Percentiles rank a stretch among this genome's conserved stretches.
phyloP scores from a whole-genome alignment of 2,888 invertebrate genomes.

The Ernsta delagoae region DNA sequence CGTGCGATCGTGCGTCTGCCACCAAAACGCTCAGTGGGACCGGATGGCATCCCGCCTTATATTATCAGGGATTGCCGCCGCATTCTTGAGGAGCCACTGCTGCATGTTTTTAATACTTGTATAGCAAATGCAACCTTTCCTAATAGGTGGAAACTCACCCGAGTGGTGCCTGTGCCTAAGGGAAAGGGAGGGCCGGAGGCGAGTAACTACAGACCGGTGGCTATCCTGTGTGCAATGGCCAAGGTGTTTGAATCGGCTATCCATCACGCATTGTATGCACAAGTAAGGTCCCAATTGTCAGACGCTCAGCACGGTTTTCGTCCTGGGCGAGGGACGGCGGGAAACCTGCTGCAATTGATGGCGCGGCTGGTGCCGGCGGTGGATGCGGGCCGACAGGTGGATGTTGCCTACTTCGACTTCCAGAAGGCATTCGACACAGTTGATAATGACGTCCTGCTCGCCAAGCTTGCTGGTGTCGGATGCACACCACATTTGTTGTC shows the following conservation, averaged over 20 bases:
- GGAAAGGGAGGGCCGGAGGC: background rate
- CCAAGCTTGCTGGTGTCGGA: too few relatives aligned
- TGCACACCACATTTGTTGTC: background rate
- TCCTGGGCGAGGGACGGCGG: background rate
- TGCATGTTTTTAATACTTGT: background rate
- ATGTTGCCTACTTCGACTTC: too few relatives aligned
- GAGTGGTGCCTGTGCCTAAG: background rate
- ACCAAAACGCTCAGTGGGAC: background rate
- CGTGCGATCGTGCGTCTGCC: background rate
- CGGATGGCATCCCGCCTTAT: background rate
- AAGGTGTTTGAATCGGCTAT: background rate
- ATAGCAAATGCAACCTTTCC: background rate
- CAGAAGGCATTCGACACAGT: too few relatives aligned
- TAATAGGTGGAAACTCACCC: background rate
- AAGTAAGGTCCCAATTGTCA: background rate
- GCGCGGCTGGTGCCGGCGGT: background rate
- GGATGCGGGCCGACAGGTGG: background rate
- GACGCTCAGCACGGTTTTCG: background rate
- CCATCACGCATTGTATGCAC: slow-evolving; percentile 4
- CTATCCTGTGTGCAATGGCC: background rate
- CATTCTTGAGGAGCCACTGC: background rate
- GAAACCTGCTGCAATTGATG: background rate
- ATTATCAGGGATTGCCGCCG: background rate
- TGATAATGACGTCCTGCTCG: too few relatives aligned
- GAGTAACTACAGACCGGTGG: background rate